phyloP scores from a whole-genome alignment of 2,113 vertebrate genomes.

The Lycaon pictus region DNA sequence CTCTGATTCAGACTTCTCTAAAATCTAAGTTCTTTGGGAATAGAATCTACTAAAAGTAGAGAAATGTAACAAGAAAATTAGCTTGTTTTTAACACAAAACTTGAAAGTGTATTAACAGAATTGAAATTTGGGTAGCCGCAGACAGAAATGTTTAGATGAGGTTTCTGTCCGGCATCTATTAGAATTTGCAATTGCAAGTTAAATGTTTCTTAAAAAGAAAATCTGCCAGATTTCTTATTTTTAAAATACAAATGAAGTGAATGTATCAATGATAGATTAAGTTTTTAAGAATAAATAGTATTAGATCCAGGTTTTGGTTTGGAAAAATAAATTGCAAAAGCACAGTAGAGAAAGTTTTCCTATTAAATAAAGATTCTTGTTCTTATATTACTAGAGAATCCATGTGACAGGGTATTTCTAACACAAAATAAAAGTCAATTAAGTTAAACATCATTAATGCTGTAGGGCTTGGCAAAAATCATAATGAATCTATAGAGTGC shows the following conservation, averaged over 20 bases:
- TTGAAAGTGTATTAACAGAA: background rate
- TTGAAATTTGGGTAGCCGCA: background rate
- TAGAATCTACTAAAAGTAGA: background rate
- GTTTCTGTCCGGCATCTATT: background rate
- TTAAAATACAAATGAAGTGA: slow-evolving; percentile 16
- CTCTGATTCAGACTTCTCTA: background rate
- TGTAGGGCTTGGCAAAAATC: background rate
- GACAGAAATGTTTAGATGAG: background rate
- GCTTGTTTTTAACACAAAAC: background rate
- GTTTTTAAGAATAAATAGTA: background rate
- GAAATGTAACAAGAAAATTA: background rate
- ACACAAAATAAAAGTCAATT: background rate
- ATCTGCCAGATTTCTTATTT: background rate
- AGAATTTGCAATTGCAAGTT: background rate
- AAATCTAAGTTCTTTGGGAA: slow-evolving; percentile 40
- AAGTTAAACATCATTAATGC: background rate
- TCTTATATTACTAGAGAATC: background rate
- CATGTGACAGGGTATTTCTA: background rate
- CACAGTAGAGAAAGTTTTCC: background rate
- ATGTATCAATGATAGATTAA: background rate
- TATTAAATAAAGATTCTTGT: background rate
- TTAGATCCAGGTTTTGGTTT: background rate
- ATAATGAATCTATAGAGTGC: background rate
- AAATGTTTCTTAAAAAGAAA: slow-evolving; percentile 28
- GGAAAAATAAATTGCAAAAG: background rate